Conservation (phyloP, 1,140 invertebrate species). For the Olivierus martensii region DNA sequence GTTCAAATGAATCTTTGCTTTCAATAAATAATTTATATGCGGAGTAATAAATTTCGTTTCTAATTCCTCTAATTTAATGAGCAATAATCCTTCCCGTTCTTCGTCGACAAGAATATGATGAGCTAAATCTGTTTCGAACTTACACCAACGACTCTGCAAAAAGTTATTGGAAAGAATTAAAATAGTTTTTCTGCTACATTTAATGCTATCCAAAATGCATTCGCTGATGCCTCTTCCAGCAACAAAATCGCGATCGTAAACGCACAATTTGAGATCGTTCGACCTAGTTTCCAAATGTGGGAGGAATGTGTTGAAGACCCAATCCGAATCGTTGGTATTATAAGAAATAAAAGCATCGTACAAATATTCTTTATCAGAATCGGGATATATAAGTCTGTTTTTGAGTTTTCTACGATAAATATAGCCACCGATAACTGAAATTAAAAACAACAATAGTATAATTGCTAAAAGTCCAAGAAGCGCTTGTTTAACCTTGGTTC, state of each 20-base stretch:
- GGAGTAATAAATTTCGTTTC: conserved; percentile 36
- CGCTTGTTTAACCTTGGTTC: conserved; percentile 22
- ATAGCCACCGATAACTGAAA: conserved; percentile 25
- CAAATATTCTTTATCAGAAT: conserved; percentile 26
- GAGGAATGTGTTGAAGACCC: conserved; percentile 39
- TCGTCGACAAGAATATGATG: conserved; percentile 31
- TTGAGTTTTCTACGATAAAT: conserved; percentile 22
- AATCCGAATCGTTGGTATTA: conserved; percentile 43
- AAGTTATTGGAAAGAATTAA: conserved; percentile 47
- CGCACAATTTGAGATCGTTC: conserved; percentile 41
- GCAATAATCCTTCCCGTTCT: conserved; percentile 39
- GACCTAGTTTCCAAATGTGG: conserved; percentile 39
- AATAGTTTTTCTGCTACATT: conserved; percentile 42
- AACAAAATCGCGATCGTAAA: conserved; percentile 49
- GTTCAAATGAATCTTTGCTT: conserved; percentile 44
- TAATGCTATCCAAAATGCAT: conserved; percentile 42
- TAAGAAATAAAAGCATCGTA: conserved; percentile 54
- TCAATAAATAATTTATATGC: conserved; percentile 41
- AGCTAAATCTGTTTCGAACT: conserved; percentile 57
- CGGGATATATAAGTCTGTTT: background rate
- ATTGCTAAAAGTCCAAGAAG: conserved; percentile 23
- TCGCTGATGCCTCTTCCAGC: conserved; percentile 45
- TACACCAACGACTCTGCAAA: conserved; percentile 48
- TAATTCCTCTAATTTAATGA: conserved; percentile 42
- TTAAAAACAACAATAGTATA: conserved; percentile 28